phyloP scores from a whole-genome alignment of 64 coral and sea anemone species.

The Actinia tenebrosa region DNA sequence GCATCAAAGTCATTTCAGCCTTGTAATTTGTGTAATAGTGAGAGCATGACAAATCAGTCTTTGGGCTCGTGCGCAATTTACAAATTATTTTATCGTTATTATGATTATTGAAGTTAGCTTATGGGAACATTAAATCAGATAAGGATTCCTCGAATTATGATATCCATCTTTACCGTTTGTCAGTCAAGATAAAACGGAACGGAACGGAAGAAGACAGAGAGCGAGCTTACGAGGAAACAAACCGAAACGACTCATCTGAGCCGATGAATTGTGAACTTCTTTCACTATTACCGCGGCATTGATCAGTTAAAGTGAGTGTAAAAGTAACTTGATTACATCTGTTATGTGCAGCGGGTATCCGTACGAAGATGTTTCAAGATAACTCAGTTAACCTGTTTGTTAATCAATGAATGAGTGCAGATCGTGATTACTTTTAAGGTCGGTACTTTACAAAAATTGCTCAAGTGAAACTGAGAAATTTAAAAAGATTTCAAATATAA shows the following conservation, averaged over 20 bases:
- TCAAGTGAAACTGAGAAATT: background rate
- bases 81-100: background rate
- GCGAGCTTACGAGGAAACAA: background rate
- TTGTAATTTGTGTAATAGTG: background rate
- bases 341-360: background rate
- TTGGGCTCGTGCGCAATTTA: background rate
- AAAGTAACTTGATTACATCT: conserved; percentile 1
- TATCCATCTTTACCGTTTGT: background rate
- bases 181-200: background rate
- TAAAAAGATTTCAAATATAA: background rate
- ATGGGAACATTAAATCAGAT: background rate
- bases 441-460: background rate
- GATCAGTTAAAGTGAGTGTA: background rate
- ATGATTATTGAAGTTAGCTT: conserved; percentile 6
- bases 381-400: background rate
- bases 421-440: background rate
- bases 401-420: background rate
- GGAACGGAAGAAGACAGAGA: background rate
- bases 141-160: background rate
- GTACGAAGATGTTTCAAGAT: background rate
- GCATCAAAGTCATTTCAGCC: background rate
- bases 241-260: background rate
- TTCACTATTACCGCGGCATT: no score
- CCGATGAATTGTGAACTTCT: no score
- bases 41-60: background rate